Base-by-base conservation (phyloP, 2,888 invertebrate species). In the Drosophila siamana region DNA sequence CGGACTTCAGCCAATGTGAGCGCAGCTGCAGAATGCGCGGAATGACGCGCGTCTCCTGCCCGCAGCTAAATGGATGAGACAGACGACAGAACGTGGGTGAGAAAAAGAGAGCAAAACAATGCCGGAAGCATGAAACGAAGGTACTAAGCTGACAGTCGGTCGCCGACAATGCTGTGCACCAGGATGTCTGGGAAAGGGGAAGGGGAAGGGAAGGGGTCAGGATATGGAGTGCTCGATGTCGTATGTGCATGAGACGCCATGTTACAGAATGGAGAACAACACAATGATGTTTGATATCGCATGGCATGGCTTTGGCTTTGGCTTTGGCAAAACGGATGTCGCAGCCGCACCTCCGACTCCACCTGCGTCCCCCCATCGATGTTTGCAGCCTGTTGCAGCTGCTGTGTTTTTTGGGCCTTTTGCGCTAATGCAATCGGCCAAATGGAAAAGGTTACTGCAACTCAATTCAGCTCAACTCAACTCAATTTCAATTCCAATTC, bases 1-100 rank as follows among this genome's bases (percentile, higher is more conserved):
- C 96, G 66, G 98, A 98, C 91, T 97, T 97, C 87, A 97, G 94
- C 99, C 99, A 99, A 92, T 99, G 98, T 89, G 96, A 96, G 78
- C 98, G 95, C 94, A 99, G 95, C 93, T 98, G 98, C 75, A 99
- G 94, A 89, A 99, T 96, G 86, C 99, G 95, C 55, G 99, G 99
- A 92, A 99, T 98, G 57, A 99, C 98, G 80, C 98, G 94, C 67
- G 98, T 98, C 93, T 99, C 99, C 93, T 98, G 98, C 15, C 99
- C 98, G 93, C 98, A 99, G 92, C 96, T 95, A 78, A 75, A 75
- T 69, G 78, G 69, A 68, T 64, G 60, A 74, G 63, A 73, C 43
- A 8, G 9, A 28, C n/a, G 9, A 28, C 8, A 28, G 8, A 28
- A 9, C 2, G 28, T 9, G 8, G 9, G 8, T 9, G 11, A 28